A percentile compares a stretch with the other conserved stretches of the same genome.
Conservation (phyloP, 2,113 vertebrate genomes). For the Sitta europaea region DNA sequence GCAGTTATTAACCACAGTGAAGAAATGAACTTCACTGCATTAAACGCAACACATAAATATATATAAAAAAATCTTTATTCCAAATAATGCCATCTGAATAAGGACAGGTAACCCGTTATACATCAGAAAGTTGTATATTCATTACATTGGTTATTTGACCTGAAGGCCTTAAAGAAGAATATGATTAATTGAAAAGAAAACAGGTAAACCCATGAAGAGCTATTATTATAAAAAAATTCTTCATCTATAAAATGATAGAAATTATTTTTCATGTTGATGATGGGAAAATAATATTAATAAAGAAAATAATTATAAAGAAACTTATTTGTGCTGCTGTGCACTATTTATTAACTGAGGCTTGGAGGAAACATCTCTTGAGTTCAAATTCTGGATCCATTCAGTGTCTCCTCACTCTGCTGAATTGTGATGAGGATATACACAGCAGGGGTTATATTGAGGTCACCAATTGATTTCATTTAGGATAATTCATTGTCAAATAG, state of each 20-base stretch:
- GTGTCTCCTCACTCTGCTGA: neutral
- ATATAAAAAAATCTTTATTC: neutral
- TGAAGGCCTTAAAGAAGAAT: neutral
- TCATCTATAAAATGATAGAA: neutral
- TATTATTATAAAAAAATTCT: neutral
- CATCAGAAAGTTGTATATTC: neutral
- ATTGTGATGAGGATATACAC: neutral
- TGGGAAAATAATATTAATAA: neutral
- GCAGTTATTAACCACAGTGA: neutral
- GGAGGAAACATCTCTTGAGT: neutral
- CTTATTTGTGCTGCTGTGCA: neutral
- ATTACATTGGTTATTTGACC: neutral
- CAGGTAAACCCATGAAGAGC: neutral
- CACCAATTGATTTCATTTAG: slow-evolving; percentile 19
- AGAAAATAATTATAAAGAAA: neutral
- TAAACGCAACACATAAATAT: neutral
- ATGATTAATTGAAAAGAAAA: neutral
- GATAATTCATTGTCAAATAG: neutral
- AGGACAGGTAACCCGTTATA: neutral
- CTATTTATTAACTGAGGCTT: neutral
- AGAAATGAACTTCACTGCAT: neutral
- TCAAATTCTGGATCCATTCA: neutral
- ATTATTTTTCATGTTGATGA: neutral
- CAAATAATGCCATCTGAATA: neutral
- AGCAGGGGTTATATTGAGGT: neutral